phyloP scores from a whole-genome alignment of 2,113 vertebrate genomes.

The Axis porcinus region DNA sequence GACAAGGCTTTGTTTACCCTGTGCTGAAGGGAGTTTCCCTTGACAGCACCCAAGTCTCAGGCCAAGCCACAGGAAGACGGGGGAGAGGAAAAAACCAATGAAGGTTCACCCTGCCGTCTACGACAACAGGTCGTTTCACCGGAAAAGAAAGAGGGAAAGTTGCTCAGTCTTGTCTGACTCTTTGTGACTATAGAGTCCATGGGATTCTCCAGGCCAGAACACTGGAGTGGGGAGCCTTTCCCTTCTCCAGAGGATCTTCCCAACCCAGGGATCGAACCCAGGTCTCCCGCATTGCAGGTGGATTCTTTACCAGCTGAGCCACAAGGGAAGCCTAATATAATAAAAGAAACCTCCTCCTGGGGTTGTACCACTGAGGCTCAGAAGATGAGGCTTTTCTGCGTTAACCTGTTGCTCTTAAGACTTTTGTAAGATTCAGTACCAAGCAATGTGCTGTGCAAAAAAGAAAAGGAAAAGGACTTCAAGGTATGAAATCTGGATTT shows the following conservation, averaged over 20 bases:
- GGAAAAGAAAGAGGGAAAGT: background rate
- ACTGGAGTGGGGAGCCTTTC: background rate
- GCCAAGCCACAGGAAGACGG: background rate
- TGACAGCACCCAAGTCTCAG: background rate
- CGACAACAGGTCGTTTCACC: background rate
- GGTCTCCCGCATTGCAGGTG: background rate
- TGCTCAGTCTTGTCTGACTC: fast-evolving
- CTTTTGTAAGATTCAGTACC: background rate
- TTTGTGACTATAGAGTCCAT: background rate
- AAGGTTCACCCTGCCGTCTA: background rate
- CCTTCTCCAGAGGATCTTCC: background rate
- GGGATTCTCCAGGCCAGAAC: background rate
- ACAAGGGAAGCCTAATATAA: background rate
- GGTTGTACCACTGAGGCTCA: background rate
- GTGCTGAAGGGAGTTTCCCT: background rate
- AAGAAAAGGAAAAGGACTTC: background rate
- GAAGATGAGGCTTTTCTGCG: background rate
- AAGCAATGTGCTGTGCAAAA: background rate
- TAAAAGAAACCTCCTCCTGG: background rate
- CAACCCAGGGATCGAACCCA: background rate
- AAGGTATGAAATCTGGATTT: background rate
- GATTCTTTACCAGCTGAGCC: background rate
- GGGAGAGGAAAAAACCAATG: background rate
- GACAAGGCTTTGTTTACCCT: background rate
- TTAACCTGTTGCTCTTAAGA: background rate